Evolutionary conservation across 2,888 invertebrate species (phyloP), one percentile per base, ranked within the genome.

Genomic region (Conistra vaccinii): DNA sequence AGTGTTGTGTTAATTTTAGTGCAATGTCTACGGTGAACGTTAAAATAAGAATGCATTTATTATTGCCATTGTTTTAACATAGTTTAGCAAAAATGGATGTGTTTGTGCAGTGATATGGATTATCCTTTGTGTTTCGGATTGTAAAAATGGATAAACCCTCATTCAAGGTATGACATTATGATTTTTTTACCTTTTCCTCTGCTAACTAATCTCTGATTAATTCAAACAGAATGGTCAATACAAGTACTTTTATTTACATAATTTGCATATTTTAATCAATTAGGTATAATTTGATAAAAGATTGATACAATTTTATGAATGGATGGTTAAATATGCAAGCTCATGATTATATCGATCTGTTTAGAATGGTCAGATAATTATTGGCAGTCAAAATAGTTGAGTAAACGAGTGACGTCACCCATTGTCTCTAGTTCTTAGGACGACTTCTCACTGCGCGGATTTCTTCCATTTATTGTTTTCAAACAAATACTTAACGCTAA

Each of bases 141-240:
- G 82, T 87, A 88, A 85, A 91, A 85, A 96, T 96, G 96, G 96
- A 96, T 86, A 96, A 95, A 89, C 96, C 96, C 53, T 91, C 95
- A 35, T 95, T 91, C 88, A 95, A 96, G 95, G 96, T 96, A 90
- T 86, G 81, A 86, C 85, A 61, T 61, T 73, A 85, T 55, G 39
- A 67, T 57, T 76, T 81, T 75, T 79, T 60, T 71, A 76, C 69
- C 67, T 66, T 69, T 76, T 29, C 65, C 12, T 76, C 17, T 6
- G 20, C 12, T 57, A 35, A 45, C 12, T 57, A 35, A 45, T 73
- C 62, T 48, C 6, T 32, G 35, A 69, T 65, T 69, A 55, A 57
- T 55, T 45, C 53, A 51, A 55, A 74, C 65, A 69, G 39, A 70
- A 39, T 55, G 48, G 66, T 75, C 76, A 66, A 76, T 62, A 53